Percentiles rank a stretch among this genome's conserved stretches.
Conservation (phyloP, 2,113 vertebrate genomes). For the Tragelaphus buxtoni region DNA sequence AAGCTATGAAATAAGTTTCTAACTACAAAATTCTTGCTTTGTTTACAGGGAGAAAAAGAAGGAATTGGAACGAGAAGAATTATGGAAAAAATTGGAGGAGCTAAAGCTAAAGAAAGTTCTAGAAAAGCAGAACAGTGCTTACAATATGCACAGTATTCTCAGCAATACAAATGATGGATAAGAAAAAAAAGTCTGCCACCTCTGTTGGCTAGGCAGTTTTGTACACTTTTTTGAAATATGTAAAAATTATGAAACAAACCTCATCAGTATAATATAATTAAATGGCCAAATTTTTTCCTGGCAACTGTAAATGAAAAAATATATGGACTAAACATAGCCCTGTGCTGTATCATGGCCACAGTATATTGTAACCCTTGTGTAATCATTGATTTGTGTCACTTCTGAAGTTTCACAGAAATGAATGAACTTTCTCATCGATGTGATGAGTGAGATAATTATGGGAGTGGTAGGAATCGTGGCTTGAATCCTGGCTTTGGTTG, state of each 20-base stretch:
- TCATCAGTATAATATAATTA: conserved; percentile 85
- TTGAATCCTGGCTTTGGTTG: conserved; percentile 88
- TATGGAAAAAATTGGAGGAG: conserved; percentile 95
- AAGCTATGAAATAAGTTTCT: not conserved
- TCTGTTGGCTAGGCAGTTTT: conserved; percentile 74
- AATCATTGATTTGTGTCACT: conserved; percentile 88
- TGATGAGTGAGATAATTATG: conserved; percentile 83
- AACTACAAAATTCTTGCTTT: conserved; percentile 35
- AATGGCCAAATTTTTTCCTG: conserved; percentile 81
- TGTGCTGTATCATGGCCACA: conserved; percentile 87
- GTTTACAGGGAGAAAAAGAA: conserved; percentile 94
- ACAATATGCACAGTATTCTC: conserved; percentile 81
- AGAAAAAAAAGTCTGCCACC: conserved; percentile 60
- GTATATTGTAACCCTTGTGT: conserved; percentile 86
- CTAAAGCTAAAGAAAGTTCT: conserved; percentile 84
- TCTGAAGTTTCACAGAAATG: conserved; percentile 85
- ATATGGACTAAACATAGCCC: conserved; percentile 84
- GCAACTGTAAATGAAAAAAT: conserved; percentile 82
- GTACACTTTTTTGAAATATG: conserved; percentile 79
- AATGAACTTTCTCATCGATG: conserved; percentile 79
- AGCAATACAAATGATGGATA: conserved; percentile 87
- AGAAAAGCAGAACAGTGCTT: conserved; percentile 88
- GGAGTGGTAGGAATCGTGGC: conserved; percentile 87
- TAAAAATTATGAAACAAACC: conserved; percentile 83
- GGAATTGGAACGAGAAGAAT: conserved; percentile 95